Evolutionary conservation across 1,140 invertebrate genomes (phyloP).

Genomic region (Pemphigus obesinymphae): DNA sequence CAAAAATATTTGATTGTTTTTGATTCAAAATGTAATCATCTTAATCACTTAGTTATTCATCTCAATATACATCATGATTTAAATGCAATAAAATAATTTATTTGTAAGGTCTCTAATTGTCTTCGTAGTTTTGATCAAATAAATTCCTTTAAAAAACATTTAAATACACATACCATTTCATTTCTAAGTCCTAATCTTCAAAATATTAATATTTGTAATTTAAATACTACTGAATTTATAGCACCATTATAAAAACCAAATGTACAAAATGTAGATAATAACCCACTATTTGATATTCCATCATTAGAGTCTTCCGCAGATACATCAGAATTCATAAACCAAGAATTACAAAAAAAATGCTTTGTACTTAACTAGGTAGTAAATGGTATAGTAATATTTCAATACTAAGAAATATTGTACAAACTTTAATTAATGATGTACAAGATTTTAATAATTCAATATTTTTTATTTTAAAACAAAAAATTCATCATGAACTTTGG

Average conservation of each 20-base stretch:
- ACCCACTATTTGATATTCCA: not conserved
- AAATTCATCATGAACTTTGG: not conserved
- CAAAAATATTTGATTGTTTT: not conserved
- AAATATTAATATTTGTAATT: too few relatives aligned
- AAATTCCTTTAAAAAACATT: constrained; percentile 1
- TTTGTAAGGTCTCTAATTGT: not conserved
- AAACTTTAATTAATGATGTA: too few relatives aligned
- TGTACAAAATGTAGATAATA: too few relatives aligned
- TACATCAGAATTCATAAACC: too few relatives aligned
- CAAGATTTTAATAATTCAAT: too few relatives aligned
- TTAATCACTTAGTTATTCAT: not conserved
- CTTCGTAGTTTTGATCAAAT: not conserved
- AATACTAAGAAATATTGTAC: not conserved
- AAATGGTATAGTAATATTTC: not conserved
- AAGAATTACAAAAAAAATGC: not conserved
- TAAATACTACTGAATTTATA: not conserved
- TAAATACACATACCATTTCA: not conserved
- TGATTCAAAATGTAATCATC: not conserved
- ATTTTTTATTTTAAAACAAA: not conserved
- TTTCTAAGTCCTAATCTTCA: not conserved
- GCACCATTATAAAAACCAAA: not conserved
- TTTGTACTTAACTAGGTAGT: not conserved
- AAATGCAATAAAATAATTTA: not conserved
- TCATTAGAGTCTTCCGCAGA: not conserved
- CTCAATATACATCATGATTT: not conserved